Evolutionary conservation across 53 echinoderm and acorn worm genomes (phyloP), one percentile per base, ranked within the genome.

Genomic region (Paracentrotus lividus): DNA sequence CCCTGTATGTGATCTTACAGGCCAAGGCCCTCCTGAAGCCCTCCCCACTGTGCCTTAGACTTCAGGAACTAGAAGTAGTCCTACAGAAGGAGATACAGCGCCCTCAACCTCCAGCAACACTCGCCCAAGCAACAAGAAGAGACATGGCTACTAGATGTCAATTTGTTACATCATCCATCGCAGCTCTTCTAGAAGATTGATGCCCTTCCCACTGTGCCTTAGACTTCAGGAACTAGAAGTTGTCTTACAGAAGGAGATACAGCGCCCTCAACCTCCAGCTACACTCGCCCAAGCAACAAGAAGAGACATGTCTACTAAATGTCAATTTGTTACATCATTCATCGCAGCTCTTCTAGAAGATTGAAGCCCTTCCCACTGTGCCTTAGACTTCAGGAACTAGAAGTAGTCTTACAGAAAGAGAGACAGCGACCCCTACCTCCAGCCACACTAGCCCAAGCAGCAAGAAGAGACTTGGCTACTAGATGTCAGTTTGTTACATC

Each of bases 1-100:
- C 65, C 5, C 29, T 29, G 66, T 57, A 0, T 57, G 16, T 49
- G 10, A 58, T 60, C 10, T 33, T 81, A 18, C 88, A 97, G 97
- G 97, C 95, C 77, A 97, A 97, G 72, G 95, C 97, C 26, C 68
- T 94, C 13, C 66, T 97, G 85, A 97, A 97, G 69, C 91, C 94
- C 29, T 94, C 95, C 40, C 93, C 57, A 47, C 69, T 97, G 61
- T 78, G 81, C 42, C 96, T 96, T 54, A 95, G 90, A 56, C 97
- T 96, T 16, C 44, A 93, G 38, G 91, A 93, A 58, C 69, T 93
- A 16, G 92, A 92, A 33, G 43, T 57, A 8, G 81, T n/a, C 27
- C 55, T 92, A 13, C 92, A 78, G 92, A 92, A 92, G 36, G 92
- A 92, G 59, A 77, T 92, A 5, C 92, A 78, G 81, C 92, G 54